phyloP scores from a whole-genome alignment of 2,113 vertebrate species.

The Platysteira castanea region DNA sequence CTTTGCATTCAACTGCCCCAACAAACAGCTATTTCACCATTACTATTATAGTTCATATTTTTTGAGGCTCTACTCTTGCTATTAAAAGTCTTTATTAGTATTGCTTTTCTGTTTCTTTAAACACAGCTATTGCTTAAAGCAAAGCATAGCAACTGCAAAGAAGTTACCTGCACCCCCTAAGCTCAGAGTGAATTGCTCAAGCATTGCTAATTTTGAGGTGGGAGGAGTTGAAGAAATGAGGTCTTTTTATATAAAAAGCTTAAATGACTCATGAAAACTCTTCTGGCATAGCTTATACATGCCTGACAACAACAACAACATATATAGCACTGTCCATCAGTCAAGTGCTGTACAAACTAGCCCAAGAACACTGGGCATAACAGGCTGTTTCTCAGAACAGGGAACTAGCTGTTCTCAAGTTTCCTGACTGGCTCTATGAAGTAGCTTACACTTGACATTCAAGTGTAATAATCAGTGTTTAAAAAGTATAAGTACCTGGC shows the following conservation, averaged over 20 bases:
- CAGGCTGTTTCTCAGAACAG: background rate
- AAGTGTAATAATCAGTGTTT: background rate
- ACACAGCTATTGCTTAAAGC: conserved; percentile 3
- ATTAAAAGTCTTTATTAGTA: background rate
- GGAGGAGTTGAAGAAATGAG: conserved; percentile 58
- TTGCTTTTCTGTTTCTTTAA: conserved; percentile 28
- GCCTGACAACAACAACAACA: conserved; percentile 35
- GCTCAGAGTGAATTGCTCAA: conserved; percentile 30
- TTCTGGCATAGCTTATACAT: conserved; percentile 21
- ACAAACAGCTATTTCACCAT: background rate
- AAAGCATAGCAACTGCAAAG: conserved; percentile 54
- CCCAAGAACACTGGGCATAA: background rate
- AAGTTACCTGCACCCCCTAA: conserved; percentile 25
- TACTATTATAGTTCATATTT: background rate
- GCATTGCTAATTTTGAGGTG: conserved; percentile 57
- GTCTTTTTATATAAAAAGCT: conserved; percentile 55
- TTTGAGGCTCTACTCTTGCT: background rate
- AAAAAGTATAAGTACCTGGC: background rate
- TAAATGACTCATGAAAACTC: conserved; percentile 61
- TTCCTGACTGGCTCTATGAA: background rate
- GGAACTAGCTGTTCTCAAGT: background rate
- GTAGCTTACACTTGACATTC: background rate
- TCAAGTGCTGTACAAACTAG: background rate
- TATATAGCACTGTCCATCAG: conserved; percentile 13
- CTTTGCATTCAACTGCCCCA: background rate